Evolutionary conservation across 2,113 vertebrate species (phyloP), one percentile per base, ranked within the genome.

Genomic region (Nothoprocta pentlandii): DNA sequence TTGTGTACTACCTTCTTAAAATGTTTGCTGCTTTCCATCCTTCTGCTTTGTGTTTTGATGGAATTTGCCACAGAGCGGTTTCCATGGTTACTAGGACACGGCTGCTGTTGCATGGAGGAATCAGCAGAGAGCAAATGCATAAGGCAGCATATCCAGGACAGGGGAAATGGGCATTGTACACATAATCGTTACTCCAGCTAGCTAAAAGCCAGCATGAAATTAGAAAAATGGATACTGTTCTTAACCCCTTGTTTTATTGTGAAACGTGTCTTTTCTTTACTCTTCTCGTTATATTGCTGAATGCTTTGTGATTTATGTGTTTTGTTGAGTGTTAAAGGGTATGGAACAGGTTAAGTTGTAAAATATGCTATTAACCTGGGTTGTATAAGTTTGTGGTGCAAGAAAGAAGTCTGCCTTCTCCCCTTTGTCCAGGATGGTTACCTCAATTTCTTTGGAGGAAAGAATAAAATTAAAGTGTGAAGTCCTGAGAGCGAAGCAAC

Each of bases 41-140:
- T 67, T 51, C 58, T 77, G 87, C 90, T 80, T 93, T 85, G 84
- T 63, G 1, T 89, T 96, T 94, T 77, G 93, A 89, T 81, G 91
- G 92, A 96, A 95, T 95, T 95, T 97, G 93, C 94, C 46, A 17
- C 4, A 46, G 63, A 94, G 83, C 15, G 3, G 96, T 97, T 97
- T 77, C 97, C 89, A 95, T 96, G 94, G 98, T 86, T 97, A 97
- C 95, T 0, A 89, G 80, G 73, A 64, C 49, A 80, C 0, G 32
- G 85, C 84, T 94, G 64, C 84, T 93, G 77, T 93, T 87, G 59
- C 86, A 85, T 84, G 49, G 82, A 84, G 73, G 93, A 95, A 91
- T 90, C 87, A 56, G 49, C 85, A 86, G 90, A 94, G 75, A 93
- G 75, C 79, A 93, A 97, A 96, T 61, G 76, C 87, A 96, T 70